These are phyloP conservation scores for Drosophila sordidapex DNA, from an alignment of 2,888 invertebrate species.

Conservation along the genomic window DNA sequence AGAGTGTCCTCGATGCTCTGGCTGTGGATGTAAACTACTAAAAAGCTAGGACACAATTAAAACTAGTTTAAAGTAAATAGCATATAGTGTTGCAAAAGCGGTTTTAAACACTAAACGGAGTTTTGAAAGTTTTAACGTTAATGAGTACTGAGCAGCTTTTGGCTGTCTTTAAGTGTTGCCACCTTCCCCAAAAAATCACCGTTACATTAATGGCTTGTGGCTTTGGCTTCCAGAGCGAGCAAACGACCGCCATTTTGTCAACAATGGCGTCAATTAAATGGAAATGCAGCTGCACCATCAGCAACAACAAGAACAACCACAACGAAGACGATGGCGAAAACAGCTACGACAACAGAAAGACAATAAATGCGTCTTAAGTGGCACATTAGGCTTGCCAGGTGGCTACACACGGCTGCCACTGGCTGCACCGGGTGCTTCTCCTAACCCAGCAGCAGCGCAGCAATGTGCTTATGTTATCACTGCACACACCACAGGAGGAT, in stretches of 20 bases:
- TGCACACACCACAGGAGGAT: background rate
- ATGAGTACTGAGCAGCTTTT: conserved; percentile 35
- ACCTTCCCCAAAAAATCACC: conserved; percentile 2
- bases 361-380: conserved; percentile 80
- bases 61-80: conserved; percentile 17
- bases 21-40: conserved; percentile 51
- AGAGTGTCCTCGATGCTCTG: conserved; percentile 85
- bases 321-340: conserved; percentile 22
- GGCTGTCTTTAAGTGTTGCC: conserved; percentile 17
- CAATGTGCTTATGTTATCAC: background rate
- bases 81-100: conserved; percentile 1
- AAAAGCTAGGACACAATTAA: conserved; percentile 20
- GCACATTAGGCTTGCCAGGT: conserved; percentile 73
- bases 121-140: conserved; percentile 39
- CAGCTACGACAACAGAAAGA: conserved; percentile 53
- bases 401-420: conserved; percentile 38
- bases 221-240: conserved; percentile 33
- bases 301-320: conserved; percentile 26
- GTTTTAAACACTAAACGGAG: background rate
- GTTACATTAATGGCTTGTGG: conserved; percentile 63
- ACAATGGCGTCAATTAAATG: conserved; percentile 79
- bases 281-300: conserved; percentile 65
- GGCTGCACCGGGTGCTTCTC: conserved; percentile 46
- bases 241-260: conserved; percentile 76
- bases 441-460: background rate